A percentile compares a stretch with the other conserved stretches of the same genome.
Conservation (phyloP, 2,888 invertebrate species). For the Meteorus cinctellus region DNA sequence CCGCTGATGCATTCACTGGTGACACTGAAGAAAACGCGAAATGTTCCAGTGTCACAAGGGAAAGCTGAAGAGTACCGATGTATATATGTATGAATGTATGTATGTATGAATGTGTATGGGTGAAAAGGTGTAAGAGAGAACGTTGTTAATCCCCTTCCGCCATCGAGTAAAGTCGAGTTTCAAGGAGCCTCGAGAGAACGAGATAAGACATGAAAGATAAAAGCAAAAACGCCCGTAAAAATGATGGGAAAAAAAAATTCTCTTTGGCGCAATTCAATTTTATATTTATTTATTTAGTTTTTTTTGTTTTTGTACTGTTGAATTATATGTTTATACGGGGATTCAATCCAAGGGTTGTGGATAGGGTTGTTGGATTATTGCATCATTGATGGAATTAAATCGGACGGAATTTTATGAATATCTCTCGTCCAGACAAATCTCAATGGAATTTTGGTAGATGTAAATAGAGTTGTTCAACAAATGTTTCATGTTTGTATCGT, state of each 20-base stretch:
- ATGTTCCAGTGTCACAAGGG: not conserved
- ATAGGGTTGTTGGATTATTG: no score
- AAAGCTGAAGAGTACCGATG: not conserved
- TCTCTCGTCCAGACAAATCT: no score
- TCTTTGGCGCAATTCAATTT: not conserved
- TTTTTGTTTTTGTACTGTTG: no score
- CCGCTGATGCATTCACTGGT: not conserved
- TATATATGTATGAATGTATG: not conserved
- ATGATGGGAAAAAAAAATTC: not conserved
- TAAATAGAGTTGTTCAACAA: no score
- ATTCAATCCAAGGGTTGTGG: no score
- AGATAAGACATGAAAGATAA: constrained; percentile 4
- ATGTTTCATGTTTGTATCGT: no score
- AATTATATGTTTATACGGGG: no score
- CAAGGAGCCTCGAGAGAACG: not conserved
- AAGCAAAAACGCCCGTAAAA: constrained; percentile 8
- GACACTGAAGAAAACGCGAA: not conserved
- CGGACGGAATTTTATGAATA: no score
- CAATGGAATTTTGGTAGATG: no score
- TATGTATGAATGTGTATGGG: not conserved
- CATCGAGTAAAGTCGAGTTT: constrained; percentile 41
- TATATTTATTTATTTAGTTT: not conserved
- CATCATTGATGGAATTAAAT: no score
- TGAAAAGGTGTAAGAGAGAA: not conserved
- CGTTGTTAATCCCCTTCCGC: constrained; percentile 40